Percentiles rank a stretch among this genome's conserved stretches.
Conservation (phyloP, 2,888 invertebrate species). For the Netelia inedita region DNA sequence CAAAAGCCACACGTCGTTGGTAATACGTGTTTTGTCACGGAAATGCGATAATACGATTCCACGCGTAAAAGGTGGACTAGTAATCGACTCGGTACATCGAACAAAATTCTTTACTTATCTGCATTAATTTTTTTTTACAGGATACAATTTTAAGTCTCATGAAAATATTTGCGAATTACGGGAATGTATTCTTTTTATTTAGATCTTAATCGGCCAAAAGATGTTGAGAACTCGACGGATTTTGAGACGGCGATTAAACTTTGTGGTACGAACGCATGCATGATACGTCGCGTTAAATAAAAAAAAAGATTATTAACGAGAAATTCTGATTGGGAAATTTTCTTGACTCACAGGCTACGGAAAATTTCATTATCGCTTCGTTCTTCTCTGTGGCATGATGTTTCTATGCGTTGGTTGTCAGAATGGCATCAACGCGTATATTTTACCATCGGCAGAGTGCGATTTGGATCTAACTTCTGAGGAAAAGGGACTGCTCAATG, state of each 20-base stretch:
- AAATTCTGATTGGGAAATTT: background rate
- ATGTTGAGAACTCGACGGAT: conserved; percentile 73
- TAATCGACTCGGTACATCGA: background rate
- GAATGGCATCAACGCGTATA: conserved; percentile 90
- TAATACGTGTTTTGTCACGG: background rate
- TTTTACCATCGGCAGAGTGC: conserved; percentile 90
- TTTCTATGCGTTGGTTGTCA: conserved; percentile 89
- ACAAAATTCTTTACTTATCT: background rate
- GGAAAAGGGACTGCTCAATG: conserved; percentile 90
- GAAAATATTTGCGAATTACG: background rate
- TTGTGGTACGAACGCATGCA: conserved; percentile 74
- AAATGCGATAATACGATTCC: background rate
- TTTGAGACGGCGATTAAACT: conserved; percentile 79
- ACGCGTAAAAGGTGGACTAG: background rate
- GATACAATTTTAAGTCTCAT: background rate
- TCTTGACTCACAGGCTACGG: conserved; percentile 85
- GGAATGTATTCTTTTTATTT: conserved; percentile 32
- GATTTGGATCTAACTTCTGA: conserved; percentile 89
- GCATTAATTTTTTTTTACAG: too few species aligned
- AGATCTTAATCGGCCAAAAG: conserved; percentile 74
- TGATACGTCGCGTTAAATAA: background rate
- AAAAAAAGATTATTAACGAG: background rate
- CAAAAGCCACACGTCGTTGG: background rate
- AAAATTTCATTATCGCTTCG: conserved; percentile 88
- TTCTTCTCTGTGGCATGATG: conserved; percentile 88